A percentile compares a stretch with the other conserved stretches of the same genome.
Evolutionary conservation across 2,113 vertebrate genomes (phyloP).

Genomic region (Gymnorhina tibicen): DNA sequence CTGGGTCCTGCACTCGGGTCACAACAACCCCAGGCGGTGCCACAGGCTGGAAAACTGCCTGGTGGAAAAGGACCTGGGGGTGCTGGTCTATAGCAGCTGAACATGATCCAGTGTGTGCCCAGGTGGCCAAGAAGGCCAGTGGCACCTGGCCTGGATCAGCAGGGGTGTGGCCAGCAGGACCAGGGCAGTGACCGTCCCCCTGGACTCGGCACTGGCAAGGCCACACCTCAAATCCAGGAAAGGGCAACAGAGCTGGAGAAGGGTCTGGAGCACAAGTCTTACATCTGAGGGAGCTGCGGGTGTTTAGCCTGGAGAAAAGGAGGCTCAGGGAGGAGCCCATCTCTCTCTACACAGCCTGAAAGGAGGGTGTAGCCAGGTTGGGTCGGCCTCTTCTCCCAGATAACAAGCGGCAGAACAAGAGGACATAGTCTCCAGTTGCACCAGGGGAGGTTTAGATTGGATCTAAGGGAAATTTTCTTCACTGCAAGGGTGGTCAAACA

Average conservation of each 20-base stretch:
- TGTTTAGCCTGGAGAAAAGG: background rate
- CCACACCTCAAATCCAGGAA: accelerated
- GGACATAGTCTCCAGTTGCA: background rate
- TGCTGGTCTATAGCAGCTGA: accelerated
- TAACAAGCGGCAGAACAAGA: background rate
- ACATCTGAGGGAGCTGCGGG: accelerated
- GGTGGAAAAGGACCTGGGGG: accelerated
- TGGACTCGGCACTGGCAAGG: background rate
- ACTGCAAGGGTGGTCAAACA: background rate
- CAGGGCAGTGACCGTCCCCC: background rate
- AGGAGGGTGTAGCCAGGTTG: background rate
- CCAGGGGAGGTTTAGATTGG: background rate
- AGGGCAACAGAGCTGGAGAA: accelerated
- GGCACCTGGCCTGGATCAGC: background rate
- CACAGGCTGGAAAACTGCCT: background rate
- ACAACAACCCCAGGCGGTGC: background rate
- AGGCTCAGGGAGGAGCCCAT: background rate
- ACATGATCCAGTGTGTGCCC: accelerated
- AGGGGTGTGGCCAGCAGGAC: background rate
- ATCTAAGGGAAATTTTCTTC: background rate
- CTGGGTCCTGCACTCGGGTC: background rate
- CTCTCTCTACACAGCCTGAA: background rate
- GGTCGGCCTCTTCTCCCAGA: accelerated
- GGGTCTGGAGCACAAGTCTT: background rate
- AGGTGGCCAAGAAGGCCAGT: background rate